Evolutionary conservation across 2,888 invertebrate genomes (phyloP).

Genomic region (Isotomurus palustris): DNA sequence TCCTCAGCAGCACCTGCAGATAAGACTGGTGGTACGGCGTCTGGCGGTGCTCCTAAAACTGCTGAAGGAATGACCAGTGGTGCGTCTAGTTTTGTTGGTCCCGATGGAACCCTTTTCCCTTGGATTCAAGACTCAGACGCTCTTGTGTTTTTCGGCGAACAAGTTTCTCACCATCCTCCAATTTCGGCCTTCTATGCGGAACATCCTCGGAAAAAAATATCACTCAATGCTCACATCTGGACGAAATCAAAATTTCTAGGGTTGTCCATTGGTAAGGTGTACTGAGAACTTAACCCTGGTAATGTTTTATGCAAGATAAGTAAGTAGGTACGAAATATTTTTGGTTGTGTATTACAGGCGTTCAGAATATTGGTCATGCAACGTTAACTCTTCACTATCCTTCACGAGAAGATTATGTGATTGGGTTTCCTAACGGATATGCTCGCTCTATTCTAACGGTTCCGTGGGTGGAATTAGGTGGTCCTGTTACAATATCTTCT

Average conservation of each 20-base stretch:
- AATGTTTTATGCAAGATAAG: not conserved
- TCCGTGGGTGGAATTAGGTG: constrained; percentile 98
- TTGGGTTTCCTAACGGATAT: constrained; percentile 89
- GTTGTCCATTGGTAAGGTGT: constrained; percentile 71
- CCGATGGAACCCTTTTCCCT: constrained; percentile 34
- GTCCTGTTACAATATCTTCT: constrained; percentile 82
- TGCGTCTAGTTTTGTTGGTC: constrained; percentile 84
- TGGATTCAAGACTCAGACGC: constrained; percentile 44
- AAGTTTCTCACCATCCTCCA: constrained; percentile 98
- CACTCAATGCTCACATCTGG: constrained; percentile 94
- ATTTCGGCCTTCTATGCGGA: constrained; percentile 97
- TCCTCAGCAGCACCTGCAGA: constrained; percentile 9
- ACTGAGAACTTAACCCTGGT: constrained; percentile 46
- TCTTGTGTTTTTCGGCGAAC: constrained; percentile 81
- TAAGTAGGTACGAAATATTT: constrained; percentile 3
- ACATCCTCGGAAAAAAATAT: constrained; percentile 81
- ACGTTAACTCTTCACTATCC: constrained; percentile 57
- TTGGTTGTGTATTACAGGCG: constrained; percentile 49
- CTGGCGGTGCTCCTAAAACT: constrained; percentile 3
- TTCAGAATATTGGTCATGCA: constrained; percentile 93
- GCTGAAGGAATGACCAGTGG: constrained; percentile 11
- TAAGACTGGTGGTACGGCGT: constrained; percentile 17
- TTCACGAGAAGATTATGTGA: constrained; percentile 40
- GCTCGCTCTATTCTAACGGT: constrained; percentile 95
- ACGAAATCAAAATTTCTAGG: constrained; percentile 99